These are phyloP conservation scores for Progne subis DNA, from an alignment of 2,113 vertebrate species.

Conservation along the genomic window DNA sequence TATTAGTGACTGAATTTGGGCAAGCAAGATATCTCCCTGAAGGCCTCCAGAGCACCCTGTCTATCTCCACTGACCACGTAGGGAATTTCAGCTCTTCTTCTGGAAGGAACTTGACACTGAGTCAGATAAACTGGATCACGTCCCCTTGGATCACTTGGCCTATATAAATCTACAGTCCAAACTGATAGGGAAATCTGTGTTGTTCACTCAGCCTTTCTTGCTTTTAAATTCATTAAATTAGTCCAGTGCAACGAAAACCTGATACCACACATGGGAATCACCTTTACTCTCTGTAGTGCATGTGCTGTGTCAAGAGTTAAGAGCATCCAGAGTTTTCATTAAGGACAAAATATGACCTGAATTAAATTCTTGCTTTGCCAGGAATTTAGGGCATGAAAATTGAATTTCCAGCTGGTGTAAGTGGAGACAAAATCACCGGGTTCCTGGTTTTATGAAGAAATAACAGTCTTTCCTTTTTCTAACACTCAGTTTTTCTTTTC, in stretches of 20 bases:
- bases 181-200: not conserved
- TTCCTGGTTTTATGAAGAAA: slow-evolving; percentile 5
- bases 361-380: not conserved
- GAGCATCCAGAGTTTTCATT: not conserved
- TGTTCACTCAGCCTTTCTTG: not conserved
- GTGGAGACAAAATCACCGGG: not conserved
- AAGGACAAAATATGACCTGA: not conserved
- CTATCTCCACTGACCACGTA: rapidly evolving
- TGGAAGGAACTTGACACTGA: not conserved
- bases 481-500: not conserved
- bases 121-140: not conserved
- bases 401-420: not conserved
- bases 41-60: not conserved
- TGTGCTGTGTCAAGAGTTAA: not conserved
- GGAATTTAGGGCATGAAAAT: not conserved
- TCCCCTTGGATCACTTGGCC: not conserved
- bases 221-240: not conserved
- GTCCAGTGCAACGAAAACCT: not conserved
- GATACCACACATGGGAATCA: not conserved
- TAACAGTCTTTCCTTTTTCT: not conserved
- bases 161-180: not conserved
- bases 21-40: not conserved
- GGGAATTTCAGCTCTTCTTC: not conserved
- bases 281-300: not conserved
- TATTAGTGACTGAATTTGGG: not conserved